Conservation (phyloP, 30 jellyfish, hydroid and myxozoan genomes). For the Hydractinia echinata region DNA sequence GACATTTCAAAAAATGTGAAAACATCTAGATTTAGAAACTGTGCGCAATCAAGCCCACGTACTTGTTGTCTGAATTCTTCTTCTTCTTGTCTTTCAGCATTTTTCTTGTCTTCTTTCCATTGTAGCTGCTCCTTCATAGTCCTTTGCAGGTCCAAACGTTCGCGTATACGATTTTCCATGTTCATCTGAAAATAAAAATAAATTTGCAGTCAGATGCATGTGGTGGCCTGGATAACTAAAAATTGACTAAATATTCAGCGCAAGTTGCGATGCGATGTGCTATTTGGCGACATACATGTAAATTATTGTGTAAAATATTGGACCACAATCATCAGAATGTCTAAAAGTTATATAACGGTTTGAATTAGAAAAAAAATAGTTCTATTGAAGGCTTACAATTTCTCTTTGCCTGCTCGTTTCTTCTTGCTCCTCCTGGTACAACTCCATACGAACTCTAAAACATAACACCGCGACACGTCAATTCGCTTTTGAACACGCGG, state of each 20-base stretch:
- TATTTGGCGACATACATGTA: too few relatives aligned
- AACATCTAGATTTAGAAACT: not conserved
- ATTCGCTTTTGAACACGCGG: too few relatives aligned
- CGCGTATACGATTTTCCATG: conserved; percentile 67
- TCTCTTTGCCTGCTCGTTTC: conserved; percentile 74
- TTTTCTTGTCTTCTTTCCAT: conserved; percentile 41
- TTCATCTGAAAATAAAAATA: conserved; percentile 35
- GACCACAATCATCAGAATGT: too few relatives aligned
- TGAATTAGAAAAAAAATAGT: too few relatives aligned
- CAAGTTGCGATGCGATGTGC: too few relatives aligned
- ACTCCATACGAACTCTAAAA: conserved; percentile 65
- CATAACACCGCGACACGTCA: not conserved
- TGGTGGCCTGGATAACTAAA: not conserved
- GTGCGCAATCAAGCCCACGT: not conserved
- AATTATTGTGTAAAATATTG: too few relatives aligned
- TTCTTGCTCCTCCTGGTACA: conserved; percentile 85
- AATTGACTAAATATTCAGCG: not conserved
- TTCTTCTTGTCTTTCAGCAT: conserved; percentile 86
- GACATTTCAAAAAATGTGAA: too few relatives aligned
- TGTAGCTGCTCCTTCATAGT: conserved; percentile 64
- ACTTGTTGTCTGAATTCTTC: conserved; percentile 88
- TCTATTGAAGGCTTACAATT: conserved; percentile 34
- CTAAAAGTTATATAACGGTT: too few relatives aligned
- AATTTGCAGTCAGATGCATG: too few relatives aligned
- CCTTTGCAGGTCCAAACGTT: conserved; percentile 61